Evolutionary conservation across 1,140 invertebrate species (phyloP).

Genomic region (Drosophila ambigua): DNA sequence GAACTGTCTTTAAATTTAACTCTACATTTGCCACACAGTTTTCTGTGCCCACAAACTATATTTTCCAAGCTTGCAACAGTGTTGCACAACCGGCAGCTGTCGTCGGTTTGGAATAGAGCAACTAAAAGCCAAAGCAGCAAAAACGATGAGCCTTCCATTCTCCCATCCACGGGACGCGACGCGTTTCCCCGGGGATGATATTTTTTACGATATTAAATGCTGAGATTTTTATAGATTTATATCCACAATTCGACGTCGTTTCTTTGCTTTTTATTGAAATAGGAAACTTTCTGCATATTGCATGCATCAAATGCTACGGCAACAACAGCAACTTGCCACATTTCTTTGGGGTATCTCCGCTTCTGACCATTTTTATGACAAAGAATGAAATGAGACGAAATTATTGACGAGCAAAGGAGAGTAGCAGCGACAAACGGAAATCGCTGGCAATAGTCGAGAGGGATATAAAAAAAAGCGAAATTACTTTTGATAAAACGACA

Average conservation of each 20-base stretch:
- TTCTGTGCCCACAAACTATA: too few relatives aligned
- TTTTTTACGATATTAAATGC: constrained; percentile 69
- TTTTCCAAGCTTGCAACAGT: constrained; percentile 24
- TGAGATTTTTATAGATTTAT: constrained; percentile 80
- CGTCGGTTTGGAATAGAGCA: constrained; percentile 33
- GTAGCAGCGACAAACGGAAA: constrained; percentile 61
- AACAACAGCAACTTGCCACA: constrained; percentile 56
- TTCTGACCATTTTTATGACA: constrained; percentile 73
- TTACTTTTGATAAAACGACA: constrained; percentile 79
- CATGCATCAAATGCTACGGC: constrained; percentile 73
- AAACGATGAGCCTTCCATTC: constrained; percentile 36
- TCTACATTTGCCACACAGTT: not conserved
- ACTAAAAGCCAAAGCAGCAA: constrained; percentile 33
- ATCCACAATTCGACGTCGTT: constrained; percentile 58
- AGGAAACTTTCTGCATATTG: constrained; percentile 82
- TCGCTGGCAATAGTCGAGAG: constrained; percentile 78
- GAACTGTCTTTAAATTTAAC: not conserved
- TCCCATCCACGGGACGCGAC: too few relatives aligned
- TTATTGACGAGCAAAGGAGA: constrained; percentile 56
- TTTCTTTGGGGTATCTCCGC: constrained; percentile 24
- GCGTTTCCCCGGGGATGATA: constrained; percentile 3
- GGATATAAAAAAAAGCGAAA: constrained; percentile 76
- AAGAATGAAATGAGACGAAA: constrained; percentile 80
- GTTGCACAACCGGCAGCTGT: constrained; percentile 44
- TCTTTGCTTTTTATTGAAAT: constrained; percentile 72